A percentile compares a stretch with the other conserved stretches of the same genome.
Conservation (phyloP, 2,113 vertebrate genomes). For the Protomyctophum bolini region DNA sequence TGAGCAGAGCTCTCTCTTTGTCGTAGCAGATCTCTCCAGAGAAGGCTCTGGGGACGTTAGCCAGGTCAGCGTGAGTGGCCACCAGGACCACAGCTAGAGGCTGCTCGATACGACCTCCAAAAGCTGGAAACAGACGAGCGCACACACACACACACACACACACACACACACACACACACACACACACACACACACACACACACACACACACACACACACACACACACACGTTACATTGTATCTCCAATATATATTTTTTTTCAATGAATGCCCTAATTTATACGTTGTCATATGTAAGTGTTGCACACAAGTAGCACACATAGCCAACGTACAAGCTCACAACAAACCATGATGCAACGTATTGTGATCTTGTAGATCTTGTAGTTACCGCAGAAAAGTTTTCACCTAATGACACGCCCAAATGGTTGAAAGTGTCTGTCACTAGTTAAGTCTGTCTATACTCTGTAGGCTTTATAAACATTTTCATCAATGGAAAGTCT, state of each 20-base stretch:
- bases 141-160: background rate
- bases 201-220: constrained; percentile 6
- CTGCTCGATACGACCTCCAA: constrained; percentile 89
- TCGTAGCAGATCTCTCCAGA: constrained; percentile 94
- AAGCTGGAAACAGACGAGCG: constrained; percentile 74
- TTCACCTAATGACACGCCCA: no score
- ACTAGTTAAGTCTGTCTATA: no score
- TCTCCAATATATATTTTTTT: background rate
- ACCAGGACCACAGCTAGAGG: constrained; percentile 88
- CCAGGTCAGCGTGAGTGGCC: constrained; percentile 94
- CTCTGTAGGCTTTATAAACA: no score
- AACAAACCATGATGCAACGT: no score
- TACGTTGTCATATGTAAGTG: background rate
- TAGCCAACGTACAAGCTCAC: no score
- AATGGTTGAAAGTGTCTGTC: no score
- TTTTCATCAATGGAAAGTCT: no score
- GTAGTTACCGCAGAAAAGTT: no score
- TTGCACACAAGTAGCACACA: no score
- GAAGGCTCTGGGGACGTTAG: constrained; percentile 88
- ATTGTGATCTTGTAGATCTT: no score
- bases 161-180: background rate
- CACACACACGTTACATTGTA: constrained; percentile 11
- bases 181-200: constrained; percentile 1
- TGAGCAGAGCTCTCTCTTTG: constrained; percentile 87
- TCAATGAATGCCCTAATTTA: no score